phyloP scores from a whole-genome alignment of 2,113 vertebrate species.

The Lutjanus erythropterus region DNA sequence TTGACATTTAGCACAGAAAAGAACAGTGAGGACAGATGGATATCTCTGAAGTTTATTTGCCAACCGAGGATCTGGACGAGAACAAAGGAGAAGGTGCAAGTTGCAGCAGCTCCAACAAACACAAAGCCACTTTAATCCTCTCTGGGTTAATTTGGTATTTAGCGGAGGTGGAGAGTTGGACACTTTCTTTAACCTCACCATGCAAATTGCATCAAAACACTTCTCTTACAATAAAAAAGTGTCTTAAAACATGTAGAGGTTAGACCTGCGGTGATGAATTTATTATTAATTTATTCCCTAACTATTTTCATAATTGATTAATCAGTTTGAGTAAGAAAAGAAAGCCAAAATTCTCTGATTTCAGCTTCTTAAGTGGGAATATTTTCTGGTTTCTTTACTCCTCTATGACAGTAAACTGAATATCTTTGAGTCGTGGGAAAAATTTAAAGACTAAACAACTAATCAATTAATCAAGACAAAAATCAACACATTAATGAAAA shows the following conservation, averaged over 20 bases:
- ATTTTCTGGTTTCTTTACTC: too few species aligned
- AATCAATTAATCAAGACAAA: too few species aligned
- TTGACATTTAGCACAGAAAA: conserved; percentile 8
- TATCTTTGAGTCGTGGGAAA: too few species aligned
- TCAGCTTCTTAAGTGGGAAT: too few species aligned
- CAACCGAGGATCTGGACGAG: background rate
- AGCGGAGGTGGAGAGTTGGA: background rate
- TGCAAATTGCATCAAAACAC: background rate
- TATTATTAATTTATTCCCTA: too few species aligned
- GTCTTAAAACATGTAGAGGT: background rate
- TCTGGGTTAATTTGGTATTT: background rate
- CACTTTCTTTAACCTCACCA: background rate
- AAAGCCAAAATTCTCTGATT: too few species aligned
- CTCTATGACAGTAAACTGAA: too few species aligned
- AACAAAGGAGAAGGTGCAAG: background rate
- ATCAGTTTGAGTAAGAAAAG: too few species aligned
- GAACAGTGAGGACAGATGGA: background rate
- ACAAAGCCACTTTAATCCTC: background rate
- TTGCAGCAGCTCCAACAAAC: background rate
- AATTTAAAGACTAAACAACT: too few species aligned
- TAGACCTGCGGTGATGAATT: too few species aligned
- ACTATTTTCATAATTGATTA: too few species aligned
- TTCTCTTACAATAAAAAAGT: background rate
- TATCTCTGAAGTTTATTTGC: background rate
- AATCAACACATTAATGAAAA: too few species aligned